A percentile compares a stretch with the other conserved stretches of the same genome.
Evolutionary conservation across 1,140 invertebrate genomes (phyloP).

Genomic region (Diorhabda elongata): DNA sequence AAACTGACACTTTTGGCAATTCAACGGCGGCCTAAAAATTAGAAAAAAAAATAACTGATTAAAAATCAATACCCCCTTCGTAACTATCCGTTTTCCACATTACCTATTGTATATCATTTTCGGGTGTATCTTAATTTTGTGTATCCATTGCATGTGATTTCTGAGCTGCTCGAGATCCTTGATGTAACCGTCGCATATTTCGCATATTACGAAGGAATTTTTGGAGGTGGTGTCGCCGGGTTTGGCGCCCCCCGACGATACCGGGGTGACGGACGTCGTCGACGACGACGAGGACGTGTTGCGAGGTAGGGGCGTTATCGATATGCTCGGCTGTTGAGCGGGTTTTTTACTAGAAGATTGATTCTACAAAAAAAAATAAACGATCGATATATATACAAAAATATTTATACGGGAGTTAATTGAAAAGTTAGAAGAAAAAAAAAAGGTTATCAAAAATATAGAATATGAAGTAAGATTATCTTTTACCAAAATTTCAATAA

Average conservation of each 20-base stretch:
- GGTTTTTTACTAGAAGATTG: conserved; percentile 31
- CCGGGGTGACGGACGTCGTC: conserved; percentile 35
- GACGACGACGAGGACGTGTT: conserved; percentile 46
- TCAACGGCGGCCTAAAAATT: conserved; percentile 70
- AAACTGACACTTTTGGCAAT: conserved; percentile 95
- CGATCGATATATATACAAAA: no score
- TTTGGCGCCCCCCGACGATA: conserved; percentile 30
- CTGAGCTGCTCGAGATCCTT: conserved; percentile 88
- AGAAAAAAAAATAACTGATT: not conserved
- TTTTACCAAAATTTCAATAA: no score
- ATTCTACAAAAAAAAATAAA: no score
- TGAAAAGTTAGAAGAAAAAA: no score
- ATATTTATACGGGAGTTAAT: no score
- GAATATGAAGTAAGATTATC: no score
- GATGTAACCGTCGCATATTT: conserved; percentile 93
- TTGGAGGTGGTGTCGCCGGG: conserved; percentile 55
- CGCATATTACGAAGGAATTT: conserved; percentile 86
- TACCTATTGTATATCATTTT: conserved; percentile 86
- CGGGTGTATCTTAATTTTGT: conserved; percentile 93
- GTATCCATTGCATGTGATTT: conserved; percentile 95
- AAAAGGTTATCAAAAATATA: no score
- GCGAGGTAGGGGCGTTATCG: conserved; percentile 82
- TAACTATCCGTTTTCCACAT: not conserved
- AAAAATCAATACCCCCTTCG: no score
- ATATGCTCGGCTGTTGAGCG: conserved; percentile 74